Evolutionary conservation across 2,888 invertebrate species (phyloP), one percentile per base, ranked within the genome.

Genomic region (Pediacus dermestoides): DNA sequence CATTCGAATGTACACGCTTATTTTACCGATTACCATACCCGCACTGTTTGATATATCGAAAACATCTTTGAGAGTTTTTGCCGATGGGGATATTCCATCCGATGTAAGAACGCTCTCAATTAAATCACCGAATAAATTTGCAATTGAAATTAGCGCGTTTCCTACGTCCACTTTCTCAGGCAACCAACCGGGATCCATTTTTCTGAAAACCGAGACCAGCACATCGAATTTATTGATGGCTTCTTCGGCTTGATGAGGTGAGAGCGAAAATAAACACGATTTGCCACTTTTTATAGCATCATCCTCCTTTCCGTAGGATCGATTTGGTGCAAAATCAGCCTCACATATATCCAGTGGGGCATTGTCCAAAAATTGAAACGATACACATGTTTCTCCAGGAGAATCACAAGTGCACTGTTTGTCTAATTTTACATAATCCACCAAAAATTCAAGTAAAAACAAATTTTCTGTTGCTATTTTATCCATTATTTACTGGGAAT

Each of bases 181-280:
- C 11, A 80, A 58, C 40, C 77, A 77, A 7, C 77, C 80, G 8
- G 78, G 76, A 12, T 77, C 77, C 47, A 81, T 70, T 34, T 75
- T 75, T 53, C 78, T 81, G 53, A 72, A 76, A 0, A 82, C 75
- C 1, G 72, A 67, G 34, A 81, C 69, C 34, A 68, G 70, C 2
- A 82, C 60, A 1, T 78, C 77, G 52, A 81, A 81, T 28, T 71
- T 71, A 37, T 64, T 64, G 55, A 76, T 64, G 1, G 77, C 76
- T 26, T 70, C 64, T n/a, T 57, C 56, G 1, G 81, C 75, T 16
- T 78, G 75, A 4, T 60, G 50, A 26, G 75, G 71, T 14, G 77
- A 75, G 2, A 82, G 62, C 0, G 80, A 80, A 56, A 82, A 82
- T n/a, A 82, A 66, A 50, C 81, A 81, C 1, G 82, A 82, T 61